Base-by-base conservation (phyloP, 2,888 invertebrate species). In the Marronus borbonicus region DNA sequence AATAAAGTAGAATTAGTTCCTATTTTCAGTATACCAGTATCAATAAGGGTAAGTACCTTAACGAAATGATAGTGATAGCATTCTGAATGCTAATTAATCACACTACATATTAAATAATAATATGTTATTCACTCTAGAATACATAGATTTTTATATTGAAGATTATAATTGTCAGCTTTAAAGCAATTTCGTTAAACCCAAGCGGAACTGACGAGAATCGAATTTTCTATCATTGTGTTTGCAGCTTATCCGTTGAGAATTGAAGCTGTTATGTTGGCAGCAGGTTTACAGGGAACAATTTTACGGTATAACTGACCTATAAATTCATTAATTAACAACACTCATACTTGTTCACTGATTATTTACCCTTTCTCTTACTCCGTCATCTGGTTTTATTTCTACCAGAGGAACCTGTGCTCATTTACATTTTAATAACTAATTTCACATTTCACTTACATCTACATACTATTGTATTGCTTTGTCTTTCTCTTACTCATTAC, bases 351-450 rank as follows among this genome's bases (percentile, higher is more conserved):
- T 84, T 81, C 84, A 83, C 85, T 86, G 86, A 87, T 87, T 87
- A 87, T 87, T 86, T 86, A 85, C 76, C 80, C 82, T 76, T 76
- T 74, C 80, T 80, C 80, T 78, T 81, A 79, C 81, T 81, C 81
- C 80, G 77, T 86, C 87, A 87, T 87, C 86, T 85, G 86, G 86
- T 88, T 88, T 87, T 87, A 86, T 86, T 85, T 86, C 85, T 86
- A 85, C 85, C 85, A 86, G 86, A 87, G 86, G 86, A 87, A 87
- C 87, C 87, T 88, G 86, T 87, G 84, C 86, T 84, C 86, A 88
- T 88, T 88, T 88, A 87, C 88, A 88, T 88, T 88, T 88, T 88
- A 88, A 88, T 88, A 88, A 88, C 88, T 84, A 85, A 84, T 83
- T 83, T 81, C 79, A 81, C 82, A 79, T 85, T 85, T 83, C 84